Evolutionary conservation across 1,140 invertebrate genomes (phyloP).

Genomic region (Brachionus angularis): DNA sequence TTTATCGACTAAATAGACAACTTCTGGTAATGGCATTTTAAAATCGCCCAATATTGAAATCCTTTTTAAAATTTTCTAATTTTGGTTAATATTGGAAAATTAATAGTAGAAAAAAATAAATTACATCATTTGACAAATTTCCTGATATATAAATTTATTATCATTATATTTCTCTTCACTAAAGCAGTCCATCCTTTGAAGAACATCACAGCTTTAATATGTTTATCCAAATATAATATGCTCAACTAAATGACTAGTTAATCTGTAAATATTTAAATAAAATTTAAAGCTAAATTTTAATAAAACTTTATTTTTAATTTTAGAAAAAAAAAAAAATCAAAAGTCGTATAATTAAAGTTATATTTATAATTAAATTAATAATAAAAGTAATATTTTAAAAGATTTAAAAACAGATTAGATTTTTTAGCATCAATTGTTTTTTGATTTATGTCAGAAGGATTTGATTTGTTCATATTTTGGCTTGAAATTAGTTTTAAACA

Average conservation of each 20-base stretch:
- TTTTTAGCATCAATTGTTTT: conserved; percentile 25
- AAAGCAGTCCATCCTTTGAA: too few relatives aligned
- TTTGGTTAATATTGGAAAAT: too few relatives aligned
- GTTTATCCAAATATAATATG: too few relatives aligned
- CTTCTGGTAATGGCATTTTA: conserved; percentile 14
- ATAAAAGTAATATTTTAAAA: conserved; percentile 38
- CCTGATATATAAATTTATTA: conserved; percentile 5
- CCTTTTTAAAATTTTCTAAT: neutral
- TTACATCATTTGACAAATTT: conserved; percentile 16
- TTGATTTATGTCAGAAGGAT: neutral
- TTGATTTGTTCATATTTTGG: conserved; percentile 7
- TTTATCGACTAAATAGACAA: neutral
- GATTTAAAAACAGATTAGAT: conserved; percentile 13
- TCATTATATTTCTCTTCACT: neutral
- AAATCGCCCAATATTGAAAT: conserved; percentile 9
- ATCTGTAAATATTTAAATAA: too few relatives aligned
- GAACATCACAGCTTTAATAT: too few relatives aligned
- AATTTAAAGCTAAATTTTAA: too few relatives aligned
- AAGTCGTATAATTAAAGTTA: too few relatives aligned
- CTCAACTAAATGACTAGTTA: too few relatives aligned
- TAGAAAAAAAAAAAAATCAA: neutral
- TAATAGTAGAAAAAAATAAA: neutral
- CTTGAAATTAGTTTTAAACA: conserved; percentile 22
- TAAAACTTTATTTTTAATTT: conserved; percentile 4
- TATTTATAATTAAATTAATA: neutral